Evolutionary conservation across 2,797 vertebrate species (phyloP), one percentile per base, ranked within the genome.

Genomic region (Sebastes trivittatus): DNA sequence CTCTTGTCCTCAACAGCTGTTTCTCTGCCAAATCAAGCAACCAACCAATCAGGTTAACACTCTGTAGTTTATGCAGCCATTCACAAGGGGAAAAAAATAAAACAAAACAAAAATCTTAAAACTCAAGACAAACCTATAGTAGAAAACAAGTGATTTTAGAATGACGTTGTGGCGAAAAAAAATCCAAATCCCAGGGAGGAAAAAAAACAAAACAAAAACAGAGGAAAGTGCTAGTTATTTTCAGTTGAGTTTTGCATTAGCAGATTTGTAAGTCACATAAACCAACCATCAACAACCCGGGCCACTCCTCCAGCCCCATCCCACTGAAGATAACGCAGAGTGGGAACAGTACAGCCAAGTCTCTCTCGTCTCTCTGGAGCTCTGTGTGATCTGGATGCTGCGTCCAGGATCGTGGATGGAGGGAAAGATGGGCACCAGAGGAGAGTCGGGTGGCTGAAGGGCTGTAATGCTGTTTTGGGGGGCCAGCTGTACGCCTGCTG

Each of bases 211-310:
- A 83, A 89, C 61, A 77, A 84, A 80, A 78, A 87, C 46, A 81
- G 58, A 87, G 84, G 83, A 93, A 93, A 95, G 92, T 94, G 91
- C 94, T 86, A 82, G 83, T 93, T 88, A 88, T 85, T 91, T 89
- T 92, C 85, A 90, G 79, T 88, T 92, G 85, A 87, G 87, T 87
- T 93, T 93, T 91, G 86, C 90, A 87, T 90, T 86, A 91, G 89
- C 89, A 83, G 84, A 86, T 92, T 82, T 83, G 62, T 86, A 85
- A 92, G 88, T 91, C 85, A 86, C 82, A 89, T 88, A 77, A 87
- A 89, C 80, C 84, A 88, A 84, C 77, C 78, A 81, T 80, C 80
- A 89, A 85, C 75, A 86, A 88, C 72, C 81, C 56, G 29, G 79
- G 69, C 69, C 70, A 72, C 82, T 74, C 87, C 83, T 75, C 72